These are phyloP conservation scores for Hippoglossus hippoglossus DNA, from an alignment of 2,797 vertebrate species.

Conservation along the genomic window DNA sequence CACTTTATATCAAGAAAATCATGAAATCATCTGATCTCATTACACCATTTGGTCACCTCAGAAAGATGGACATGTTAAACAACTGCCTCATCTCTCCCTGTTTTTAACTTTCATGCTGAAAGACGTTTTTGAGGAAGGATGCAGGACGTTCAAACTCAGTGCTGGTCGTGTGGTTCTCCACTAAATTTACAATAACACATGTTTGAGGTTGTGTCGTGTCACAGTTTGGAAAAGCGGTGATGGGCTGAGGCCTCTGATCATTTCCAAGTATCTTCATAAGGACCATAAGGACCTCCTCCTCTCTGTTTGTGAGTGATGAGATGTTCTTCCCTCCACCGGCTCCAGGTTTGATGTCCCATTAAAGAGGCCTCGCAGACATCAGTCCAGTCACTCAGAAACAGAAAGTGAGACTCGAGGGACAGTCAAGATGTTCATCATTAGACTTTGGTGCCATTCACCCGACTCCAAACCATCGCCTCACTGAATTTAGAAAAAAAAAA, in stretches of 20 bases:
- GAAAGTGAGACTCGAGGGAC: constrained; percentile 74
- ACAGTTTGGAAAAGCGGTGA: constrained; percentile 7
- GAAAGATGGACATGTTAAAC: no score
- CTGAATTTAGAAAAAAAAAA: constrained; percentile 23
- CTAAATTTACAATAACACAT: constrained; percentile 11
- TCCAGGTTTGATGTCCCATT: constrained; percentile 73
- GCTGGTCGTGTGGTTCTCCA: background rate
- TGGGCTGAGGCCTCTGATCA: constrained; percentile 46
- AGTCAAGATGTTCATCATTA: constrained; percentile 75
- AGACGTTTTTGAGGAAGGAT: background rate
- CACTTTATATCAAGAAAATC: no score
- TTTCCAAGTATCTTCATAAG: constrained; percentile 18
- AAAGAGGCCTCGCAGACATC: constrained; percentile 72
- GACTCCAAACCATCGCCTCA: constrained; percentile 60
- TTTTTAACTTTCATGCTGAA: no score
- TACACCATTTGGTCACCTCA: no score
- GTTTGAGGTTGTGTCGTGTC: constrained; percentile 16
- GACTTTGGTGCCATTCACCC: constrained; percentile 68
- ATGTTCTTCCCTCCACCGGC: constrained; percentile 24
- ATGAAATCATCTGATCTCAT: no score
- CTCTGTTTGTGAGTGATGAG: constrained; percentile 13
- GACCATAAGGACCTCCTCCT: background rate
- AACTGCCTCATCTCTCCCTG: no score
- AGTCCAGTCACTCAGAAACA: constrained; percentile 78
- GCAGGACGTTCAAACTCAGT: background rate